Evolutionary conservation across 2,797 vertebrate genomes (phyloP), one percentile per base, ranked within the genome.

Genomic region (Synanceia verrucosa): DNA sequence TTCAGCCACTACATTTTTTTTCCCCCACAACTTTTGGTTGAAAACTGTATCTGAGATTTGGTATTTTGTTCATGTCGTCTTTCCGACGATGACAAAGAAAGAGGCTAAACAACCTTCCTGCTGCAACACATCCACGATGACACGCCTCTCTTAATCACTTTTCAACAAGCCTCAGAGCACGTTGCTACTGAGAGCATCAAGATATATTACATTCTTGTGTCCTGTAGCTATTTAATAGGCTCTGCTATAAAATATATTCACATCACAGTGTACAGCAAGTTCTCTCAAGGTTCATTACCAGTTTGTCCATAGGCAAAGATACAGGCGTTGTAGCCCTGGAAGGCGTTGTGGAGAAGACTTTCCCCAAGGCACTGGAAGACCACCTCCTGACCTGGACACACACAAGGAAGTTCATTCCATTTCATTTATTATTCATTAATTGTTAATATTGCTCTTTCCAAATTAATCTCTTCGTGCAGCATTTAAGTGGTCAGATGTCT

Each of bases 321-420:
- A 84, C 98, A 99, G 55, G 98, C 98, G 0, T 99, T 99, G 81
- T 99, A 99, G 90, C 98, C 98, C 89, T 96, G 94, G 72, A 99
- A 99, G 87, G 98, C 98, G 58, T 99, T 99, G 90, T 96, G 94
- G 73, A 99, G 95, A 84, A 99, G 96, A 91, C 94, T 97, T 83
- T 98, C 97, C 61, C 98, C 98, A 92, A 99, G 97, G 95, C 97
- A 98, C 94, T 97, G 97, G 92, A 99, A 99, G 85, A 99, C 97
- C 70, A 96, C 94, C 81, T 99, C 97, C 93, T 99, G 98, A 93
- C 97, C 98, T 99, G 83, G 9, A 65, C 14, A 47, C 29, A 64
- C 4, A 71, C 18, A 21, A 3, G 6, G 2, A 31, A 37, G 46
- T 2, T n/a, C 12, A 53, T 19, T 29, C 14, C 29, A 3, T 26